Evolutionary conservation across 2,113 vertebrate species (phyloP).

Genomic region (Leptobrachium leishanense): DNA sequence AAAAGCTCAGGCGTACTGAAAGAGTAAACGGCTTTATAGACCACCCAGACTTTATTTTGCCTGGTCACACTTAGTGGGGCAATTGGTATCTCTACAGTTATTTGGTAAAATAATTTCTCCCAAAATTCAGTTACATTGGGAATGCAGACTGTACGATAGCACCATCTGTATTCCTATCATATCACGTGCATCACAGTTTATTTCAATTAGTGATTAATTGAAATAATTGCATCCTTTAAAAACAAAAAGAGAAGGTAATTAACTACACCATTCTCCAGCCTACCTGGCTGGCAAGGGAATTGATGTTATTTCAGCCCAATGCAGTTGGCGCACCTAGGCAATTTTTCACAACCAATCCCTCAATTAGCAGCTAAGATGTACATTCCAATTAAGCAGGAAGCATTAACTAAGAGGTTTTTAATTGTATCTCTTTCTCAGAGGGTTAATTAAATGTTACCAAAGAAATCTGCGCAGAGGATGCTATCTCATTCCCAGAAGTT

Average conservation of each 20-base stretch:
- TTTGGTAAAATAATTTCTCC: too few species aligned
- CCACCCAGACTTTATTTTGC: too few species aligned
- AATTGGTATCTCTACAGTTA: too few species aligned
- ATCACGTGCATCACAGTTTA: conserved; percentile 23
- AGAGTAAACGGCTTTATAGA: too few species aligned
- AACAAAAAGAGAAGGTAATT: conserved; percentile 15
- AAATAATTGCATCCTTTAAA: conserved; percentile 30
- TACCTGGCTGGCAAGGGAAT: conserved; percentile 4
- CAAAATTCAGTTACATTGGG: too few species aligned
- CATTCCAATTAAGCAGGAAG: conserved; percentile 1
- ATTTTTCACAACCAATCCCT: conserved; percentile 1
- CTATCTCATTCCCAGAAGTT: conserved; percentile 56
- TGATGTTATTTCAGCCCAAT: conserved; percentile 8
- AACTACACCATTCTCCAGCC: not conserved
- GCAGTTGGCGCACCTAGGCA: not conserved
- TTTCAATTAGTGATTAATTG: conserved; percentile 29
- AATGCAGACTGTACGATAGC: too few species aligned
- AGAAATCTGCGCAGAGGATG: conserved; percentile 60
- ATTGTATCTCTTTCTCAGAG: conserved; percentile 64
- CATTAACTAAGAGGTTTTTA: not conserved
- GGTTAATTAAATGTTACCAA: conserved; percentile 71
- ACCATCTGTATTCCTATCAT: not conserved
- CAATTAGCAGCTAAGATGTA: conserved; percentile 28
- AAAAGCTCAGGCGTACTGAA: too few species aligned
- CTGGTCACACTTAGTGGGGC: too few species aligned